Evolutionary conservation across 2,888 invertebrate genomes (phyloP).

Genomic region (Dysmachus trigonus): DNA sequence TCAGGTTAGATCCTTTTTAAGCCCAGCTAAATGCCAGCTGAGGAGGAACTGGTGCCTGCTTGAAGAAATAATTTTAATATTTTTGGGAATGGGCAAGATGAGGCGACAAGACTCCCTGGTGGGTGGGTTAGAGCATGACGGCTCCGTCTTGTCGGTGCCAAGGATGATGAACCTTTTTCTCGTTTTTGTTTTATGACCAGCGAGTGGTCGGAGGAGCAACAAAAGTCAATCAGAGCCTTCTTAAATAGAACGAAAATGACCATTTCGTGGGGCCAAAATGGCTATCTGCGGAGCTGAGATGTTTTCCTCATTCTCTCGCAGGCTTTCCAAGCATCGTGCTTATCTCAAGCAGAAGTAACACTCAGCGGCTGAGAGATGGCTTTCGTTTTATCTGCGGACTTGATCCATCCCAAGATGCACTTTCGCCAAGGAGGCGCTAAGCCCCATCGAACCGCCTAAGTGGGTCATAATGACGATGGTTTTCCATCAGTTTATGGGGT

Average conservation of each 20-base stretch:
- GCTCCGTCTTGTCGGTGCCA: background rate
- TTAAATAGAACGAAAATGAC: background rate
- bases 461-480: background rate
- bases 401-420: background rate
- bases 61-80: background rate
- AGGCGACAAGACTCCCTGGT: background rate
- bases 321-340: background rate
- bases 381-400: background rate
- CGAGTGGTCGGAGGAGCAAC: background rate
- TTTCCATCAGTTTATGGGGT: background rate
- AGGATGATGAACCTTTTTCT: constrained; percentile 1
- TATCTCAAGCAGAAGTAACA: background rate
- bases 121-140: background rate
- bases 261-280: background rate
- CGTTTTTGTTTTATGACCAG: background rate
- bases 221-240: background rate
- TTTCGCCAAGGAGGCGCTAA: background rate
- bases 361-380: background rate
- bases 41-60: background rate
- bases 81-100: background rate
- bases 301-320: background rate
- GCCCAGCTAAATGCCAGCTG: background rate
- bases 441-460: background rate
- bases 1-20: background rate
- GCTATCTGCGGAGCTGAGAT: background rate